phyloP scores from a whole-genome alignment of 1,140 invertebrate species.

The Drosophila setifemur region DNA sequence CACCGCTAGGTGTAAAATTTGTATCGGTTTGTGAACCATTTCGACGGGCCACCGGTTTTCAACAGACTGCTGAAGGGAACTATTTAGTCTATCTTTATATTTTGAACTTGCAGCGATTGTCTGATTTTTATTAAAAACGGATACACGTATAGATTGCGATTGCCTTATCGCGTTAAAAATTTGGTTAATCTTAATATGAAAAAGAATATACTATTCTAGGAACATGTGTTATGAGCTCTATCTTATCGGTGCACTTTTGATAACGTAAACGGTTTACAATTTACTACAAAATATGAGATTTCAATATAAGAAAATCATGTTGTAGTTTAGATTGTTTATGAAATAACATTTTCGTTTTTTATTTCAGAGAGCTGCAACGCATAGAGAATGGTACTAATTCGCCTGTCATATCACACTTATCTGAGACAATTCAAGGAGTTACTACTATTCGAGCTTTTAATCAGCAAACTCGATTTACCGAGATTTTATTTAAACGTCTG shows the following conservation, averaged over 20 bases:
- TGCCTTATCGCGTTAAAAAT: background rate
- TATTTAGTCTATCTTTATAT: background rate
- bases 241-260: background rate
- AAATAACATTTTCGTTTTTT: background rate
- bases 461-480: constrained; percentile 86
- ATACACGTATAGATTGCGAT: background rate
- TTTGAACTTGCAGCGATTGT: background rate
- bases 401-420: constrained; percentile 88
- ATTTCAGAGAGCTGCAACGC: constrained; percentile 88
- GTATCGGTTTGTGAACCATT: background rate
- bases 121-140: too few species aligned
- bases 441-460: constrained; percentile 88
- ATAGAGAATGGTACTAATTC: constrained; percentile 87
- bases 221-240: background rate
- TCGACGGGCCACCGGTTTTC: background rate
- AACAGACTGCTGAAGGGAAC: background rate
- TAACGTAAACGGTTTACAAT: background rate
- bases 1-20: background rate
- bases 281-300: background rate
- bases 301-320: too few species aligned
- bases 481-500: constrained; percentile 86
- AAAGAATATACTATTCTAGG: background rate
- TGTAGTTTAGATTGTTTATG: too few species aligned
- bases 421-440: constrained; percentile 88
- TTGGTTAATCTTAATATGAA: background rate